phyloP scores from a whole-genome alignment of 2,797 vertebrate species.

The Xerus rutilus region DNA sequence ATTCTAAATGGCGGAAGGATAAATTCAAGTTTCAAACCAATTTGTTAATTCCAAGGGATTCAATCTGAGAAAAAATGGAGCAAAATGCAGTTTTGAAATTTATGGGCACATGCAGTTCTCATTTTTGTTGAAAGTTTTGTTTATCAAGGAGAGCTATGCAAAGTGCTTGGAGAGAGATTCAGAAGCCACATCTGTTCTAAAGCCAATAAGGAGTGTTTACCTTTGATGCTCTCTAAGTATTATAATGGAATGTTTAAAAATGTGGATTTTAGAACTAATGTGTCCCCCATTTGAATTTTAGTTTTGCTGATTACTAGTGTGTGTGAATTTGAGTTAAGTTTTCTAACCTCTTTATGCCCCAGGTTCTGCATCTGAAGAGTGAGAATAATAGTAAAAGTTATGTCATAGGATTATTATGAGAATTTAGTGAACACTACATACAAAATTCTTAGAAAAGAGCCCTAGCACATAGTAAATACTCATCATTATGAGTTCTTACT shows the following conservation, averaged over 20 bases:
- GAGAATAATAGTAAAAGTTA: slow-evolving; percentile 16
- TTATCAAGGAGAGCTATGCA: neutral
- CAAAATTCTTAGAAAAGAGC: neutral
- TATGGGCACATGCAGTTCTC: neutral
- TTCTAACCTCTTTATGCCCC: neutral
- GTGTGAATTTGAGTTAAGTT: neutral
- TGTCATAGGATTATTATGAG: neutral
- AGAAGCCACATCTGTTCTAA: slow-evolving; percentile 2
- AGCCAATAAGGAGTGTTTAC: neutral
- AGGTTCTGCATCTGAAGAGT: slow-evolving; percentile 7
- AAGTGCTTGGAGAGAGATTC: slow-evolving; percentile 32
- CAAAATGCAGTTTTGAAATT: slow-evolving; percentile 8
- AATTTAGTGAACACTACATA: neutral
- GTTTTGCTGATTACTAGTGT: neutral
- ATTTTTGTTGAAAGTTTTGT: slow-evolving; percentile 28
- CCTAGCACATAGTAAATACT: neutral
- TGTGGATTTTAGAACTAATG: neutral
- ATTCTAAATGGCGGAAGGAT: neutral
- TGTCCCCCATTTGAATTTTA: neutral
- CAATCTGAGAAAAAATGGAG: neutral
- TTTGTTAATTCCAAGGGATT: slow-evolving; percentile 20
- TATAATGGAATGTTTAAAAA: neutral
- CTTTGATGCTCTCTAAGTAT: slow-evolving; percentile 8
- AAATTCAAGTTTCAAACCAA: neutral
- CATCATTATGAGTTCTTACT: neutral